phyloP scores from a whole-genome alignment of 2,113 vertebrate species.

The Ptyas mucosa region DNA sequence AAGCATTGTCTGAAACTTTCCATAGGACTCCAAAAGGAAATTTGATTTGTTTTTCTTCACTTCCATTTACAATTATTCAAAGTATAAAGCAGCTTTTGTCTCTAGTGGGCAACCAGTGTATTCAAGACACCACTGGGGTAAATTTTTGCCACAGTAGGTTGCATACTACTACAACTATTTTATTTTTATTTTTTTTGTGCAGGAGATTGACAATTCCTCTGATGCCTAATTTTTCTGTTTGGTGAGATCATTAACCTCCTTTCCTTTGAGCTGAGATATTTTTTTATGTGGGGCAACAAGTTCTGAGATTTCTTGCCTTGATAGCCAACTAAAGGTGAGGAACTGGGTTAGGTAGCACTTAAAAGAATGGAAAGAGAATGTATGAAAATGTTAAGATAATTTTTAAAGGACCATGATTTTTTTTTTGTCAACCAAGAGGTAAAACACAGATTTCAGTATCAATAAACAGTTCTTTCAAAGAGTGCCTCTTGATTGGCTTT shows the following conservation, averaged over 20 bases:
- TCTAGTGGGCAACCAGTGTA: not conserved
- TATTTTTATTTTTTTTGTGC: slow-evolving; percentile 35
- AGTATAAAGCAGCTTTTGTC: not conserved
- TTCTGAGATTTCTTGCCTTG: not conserved
- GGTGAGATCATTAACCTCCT: slow-evolving; percentile 16
- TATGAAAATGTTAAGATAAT: slow-evolving; percentile 22
- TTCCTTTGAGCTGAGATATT: slow-evolving; percentile 28
- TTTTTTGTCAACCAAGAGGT: slow-evolving; percentile 62
- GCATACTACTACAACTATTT: slow-evolving; percentile 13
- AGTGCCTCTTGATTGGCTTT: slow-evolving; percentile 28
- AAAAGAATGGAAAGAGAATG: fast-evolving
- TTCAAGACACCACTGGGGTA: not conserved
- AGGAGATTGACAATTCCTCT: slow-evolving; percentile 13
- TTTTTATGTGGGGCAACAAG: not conserved
- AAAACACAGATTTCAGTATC: slow-evolving; percentile 55
- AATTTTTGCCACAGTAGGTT: slow-evolving; percentile 41
- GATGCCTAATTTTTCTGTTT: slow-evolving; percentile 30
- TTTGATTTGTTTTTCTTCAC: slow-evolving; percentile 18
- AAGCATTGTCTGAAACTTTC: not conserved
- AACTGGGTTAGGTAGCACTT: not conserved
- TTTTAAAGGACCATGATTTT: slow-evolving; percentile 70
- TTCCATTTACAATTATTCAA: not conserved
- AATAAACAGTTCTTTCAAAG: slow-evolving; percentile 75
- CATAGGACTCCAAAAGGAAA: not conserved
- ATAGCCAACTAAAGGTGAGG: not conserved